Base-by-base conservation (phyloP, 2,113 vertebrate genomes). In the Paradisaea rubra region DNA sequence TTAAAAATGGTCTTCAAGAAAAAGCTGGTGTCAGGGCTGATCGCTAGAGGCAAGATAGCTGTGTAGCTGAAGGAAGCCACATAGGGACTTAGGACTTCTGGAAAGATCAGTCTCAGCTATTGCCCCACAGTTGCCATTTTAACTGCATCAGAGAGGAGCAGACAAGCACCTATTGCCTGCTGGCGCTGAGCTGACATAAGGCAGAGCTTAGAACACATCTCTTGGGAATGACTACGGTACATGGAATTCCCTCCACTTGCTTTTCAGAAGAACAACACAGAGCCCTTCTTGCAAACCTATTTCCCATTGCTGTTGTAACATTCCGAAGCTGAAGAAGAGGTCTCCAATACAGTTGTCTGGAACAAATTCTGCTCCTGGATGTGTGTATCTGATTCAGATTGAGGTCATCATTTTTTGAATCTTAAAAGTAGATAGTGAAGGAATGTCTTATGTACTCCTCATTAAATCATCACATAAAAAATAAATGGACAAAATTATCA, bases 381-480 rank as follows among this genome's bases (percentile, higher is more conserved):
- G 21, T 14, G 1, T 35, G 18, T 18, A 8, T 57, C 39, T 65
- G 33, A 89, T 77, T 47, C 47, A 73, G 7, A 69, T 31, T 0
- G 0, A 89, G 19, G 63, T 73, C 59, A 93, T 17, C 24, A 37
- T 37, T 73, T 88, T 72, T 33, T 59, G 21, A 84, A 24, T 56
- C 68, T 83, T 86, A 71, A 83, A 93, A 78, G 76, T 68, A 87
- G 47, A 56, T 39, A 24, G 23, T 60, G 71, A 77, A 86, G 12
- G 30, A 91, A 83, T 47, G 31, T n/a, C 52, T 85, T 89, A 52
- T 15, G 7, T 82, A 73, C 22, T 37, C n/a, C 63, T 47, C 88
- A 79, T 13, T 74, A 15, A 80, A 73, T 41, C 3, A 73, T 63
- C 63, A 88, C 71, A 83, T 95, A 47, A 94, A 95, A 97, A 91